Conservation (phyloP, 2,797 vertebrate genomes). For the Melanotaenia nigrans region DNA sequence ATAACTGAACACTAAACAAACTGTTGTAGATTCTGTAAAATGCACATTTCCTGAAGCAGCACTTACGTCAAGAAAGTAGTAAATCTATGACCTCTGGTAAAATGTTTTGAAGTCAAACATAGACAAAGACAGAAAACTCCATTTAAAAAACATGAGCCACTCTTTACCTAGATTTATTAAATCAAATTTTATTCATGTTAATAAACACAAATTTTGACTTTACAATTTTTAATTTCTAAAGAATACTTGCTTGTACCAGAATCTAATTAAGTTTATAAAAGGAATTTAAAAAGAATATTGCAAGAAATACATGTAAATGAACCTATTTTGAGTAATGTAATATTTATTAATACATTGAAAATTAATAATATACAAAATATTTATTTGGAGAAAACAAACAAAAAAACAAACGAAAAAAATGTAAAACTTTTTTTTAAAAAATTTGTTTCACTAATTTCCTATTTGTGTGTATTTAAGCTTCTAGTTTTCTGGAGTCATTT, state of each 20-base stretch:
- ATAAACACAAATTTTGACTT: neutral
- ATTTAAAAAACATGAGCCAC: neutral
- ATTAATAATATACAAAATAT: neutral
- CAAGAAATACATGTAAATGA: neutral
- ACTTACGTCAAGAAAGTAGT: neutral
- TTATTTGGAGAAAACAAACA: neutral
- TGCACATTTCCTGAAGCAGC: neutral
- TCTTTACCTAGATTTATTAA: too few relatives aligned
- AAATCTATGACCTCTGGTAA: neutral
- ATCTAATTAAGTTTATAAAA: neutral
- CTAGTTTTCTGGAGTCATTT: too few relatives aligned
- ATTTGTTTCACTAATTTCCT: neutral
- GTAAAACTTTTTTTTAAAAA: neutral
- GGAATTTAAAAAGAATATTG: too few relatives aligned
- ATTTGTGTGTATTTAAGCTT: too few relatives aligned
- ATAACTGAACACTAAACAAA: constrained; percentile 1
- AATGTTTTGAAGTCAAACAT: neutral
- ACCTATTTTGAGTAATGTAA: neutral
- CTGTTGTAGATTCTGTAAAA: neutral
- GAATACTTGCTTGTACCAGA: neutral
- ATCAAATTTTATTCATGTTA: too few relatives aligned
- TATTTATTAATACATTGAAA: neutral
- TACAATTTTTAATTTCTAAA: neutral
- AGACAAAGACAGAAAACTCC: neutral
- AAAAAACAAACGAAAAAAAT: too few relatives aligned